Evolutionary conservation across 2,888 invertebrate species (phyloP).

Genomic region (Lepidochrysops patricia): DNA sequence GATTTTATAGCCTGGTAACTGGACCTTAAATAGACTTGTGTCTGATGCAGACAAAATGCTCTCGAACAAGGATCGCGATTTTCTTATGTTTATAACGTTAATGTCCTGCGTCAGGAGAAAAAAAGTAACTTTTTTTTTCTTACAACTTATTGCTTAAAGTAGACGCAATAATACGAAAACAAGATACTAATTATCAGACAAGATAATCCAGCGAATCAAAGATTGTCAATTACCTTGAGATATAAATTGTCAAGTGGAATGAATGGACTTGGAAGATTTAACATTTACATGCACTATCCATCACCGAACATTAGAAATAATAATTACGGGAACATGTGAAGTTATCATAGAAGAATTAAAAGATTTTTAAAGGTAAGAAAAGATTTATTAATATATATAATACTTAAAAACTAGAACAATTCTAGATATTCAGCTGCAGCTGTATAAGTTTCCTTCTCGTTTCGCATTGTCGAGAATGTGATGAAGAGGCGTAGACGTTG

Average conservation of each 20-base stretch:
- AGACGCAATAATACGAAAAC: background rate
- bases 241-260: background rate
- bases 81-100: background rate
- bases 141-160: background rate
- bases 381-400: background rate
- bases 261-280: background rate
- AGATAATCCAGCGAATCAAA: background rate
- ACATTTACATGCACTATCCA: background rate
- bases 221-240: background rate
- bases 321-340: background rate
- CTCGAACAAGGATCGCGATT: background rate
- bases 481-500: no score
- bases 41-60: background rate
- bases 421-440: no score
- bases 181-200: background rate
- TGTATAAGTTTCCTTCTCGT: no score
- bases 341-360: background rate
- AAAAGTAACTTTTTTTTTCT: background rate
- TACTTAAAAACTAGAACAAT: background rate
- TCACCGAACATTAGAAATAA: background rate
- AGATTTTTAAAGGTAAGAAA: background rate
- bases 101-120: background rate
- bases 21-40: no score
- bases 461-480: no score
- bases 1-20: no score